These are phyloP conservation scores for Malurus splendens DNA, from an alignment of 2,797 vertebrate species.

Conservation along the genomic window DNA sequence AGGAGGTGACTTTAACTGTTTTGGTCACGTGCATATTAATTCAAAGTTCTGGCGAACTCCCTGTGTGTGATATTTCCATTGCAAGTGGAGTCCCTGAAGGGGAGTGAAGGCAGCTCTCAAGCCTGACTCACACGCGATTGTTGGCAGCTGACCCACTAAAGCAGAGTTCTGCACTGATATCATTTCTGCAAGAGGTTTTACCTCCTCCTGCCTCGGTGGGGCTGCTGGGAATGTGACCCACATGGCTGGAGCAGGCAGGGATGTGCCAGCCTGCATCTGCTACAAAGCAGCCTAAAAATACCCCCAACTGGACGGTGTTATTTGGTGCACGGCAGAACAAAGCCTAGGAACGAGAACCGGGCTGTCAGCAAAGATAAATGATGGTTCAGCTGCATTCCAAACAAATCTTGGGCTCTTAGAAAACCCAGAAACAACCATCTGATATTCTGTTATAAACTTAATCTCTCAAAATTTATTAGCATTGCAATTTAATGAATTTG, in stretches of 20 bases:
- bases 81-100: neutral
- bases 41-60: neutral
- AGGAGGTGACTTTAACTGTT: neutral
- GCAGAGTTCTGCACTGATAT: neutral
- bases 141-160: slow-evolving; percentile 10
- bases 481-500: neutral
- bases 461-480: neutral
- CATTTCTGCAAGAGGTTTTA: neutral
- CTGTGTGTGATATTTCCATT: neutral
- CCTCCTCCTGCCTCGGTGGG: neutral
- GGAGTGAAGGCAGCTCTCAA: neutral
- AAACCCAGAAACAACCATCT: neutral
- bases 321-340: slow-evolving; percentile 15
- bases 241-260: neutral
- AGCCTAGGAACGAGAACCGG: neutral
- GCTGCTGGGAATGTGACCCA: neutral
- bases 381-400: slow-evolving; percentile 3
- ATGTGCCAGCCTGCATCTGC: slow-evolving; percentile 31
- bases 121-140: neutral
- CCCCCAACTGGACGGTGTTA: slow-evolving; percentile 6
- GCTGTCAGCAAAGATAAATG: slow-evolving; percentile 31
- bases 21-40: neutral
- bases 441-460: neutral
- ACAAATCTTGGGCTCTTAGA: neutral
- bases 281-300: slow-evolving; percentile 41